Percentiles rank a stretch among this genome's conserved stretches.
Evolutionary conservation across 2,113 vertebrate species (phyloP).

Genomic region (Elaphurus davidianus): DNA sequence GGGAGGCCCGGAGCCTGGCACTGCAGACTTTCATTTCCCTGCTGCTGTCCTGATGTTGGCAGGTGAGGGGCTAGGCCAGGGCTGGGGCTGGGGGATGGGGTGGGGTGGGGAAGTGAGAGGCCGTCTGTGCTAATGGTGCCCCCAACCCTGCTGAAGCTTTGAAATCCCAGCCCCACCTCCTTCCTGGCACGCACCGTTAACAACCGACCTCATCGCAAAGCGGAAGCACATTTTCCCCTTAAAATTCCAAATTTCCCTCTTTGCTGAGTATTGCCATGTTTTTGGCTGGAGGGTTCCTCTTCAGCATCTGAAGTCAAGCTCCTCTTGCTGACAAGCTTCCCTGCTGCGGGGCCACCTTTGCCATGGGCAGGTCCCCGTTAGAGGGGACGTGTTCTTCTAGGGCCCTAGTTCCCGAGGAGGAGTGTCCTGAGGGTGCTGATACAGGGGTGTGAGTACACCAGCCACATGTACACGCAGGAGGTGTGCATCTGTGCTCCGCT

Average conservation of each 20-base stretch:
- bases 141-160: not conserved
- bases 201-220: not conserved
- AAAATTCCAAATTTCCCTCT: slow-evolving; percentile 17
- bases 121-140: not conserved
- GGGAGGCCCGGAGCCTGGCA: not conserved
- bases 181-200: not conserved
- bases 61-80: not conserved
- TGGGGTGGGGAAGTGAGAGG: not conserved
- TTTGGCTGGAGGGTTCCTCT: not conserved
- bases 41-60: not conserved
- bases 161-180: too few relatives aligned
- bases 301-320: not conserved
- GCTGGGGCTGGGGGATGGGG: too few relatives aligned
- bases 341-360: not conserved
- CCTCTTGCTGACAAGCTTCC: not conserved
- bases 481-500: not conserved
- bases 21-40: slow-evolving; percentile 9
- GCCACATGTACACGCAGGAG: not conserved
- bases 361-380: not conserved
- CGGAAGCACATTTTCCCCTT: not conserved
- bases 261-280: not conserved
- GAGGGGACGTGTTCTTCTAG: not conserved
- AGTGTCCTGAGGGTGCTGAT: too few relatives aligned
- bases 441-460: not conserved
- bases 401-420: not conserved